These are phyloP conservation scores for Mionectes olivaceus DNA, from an alignment of 2,797 vertebrate species.

Conservation along the genomic window DNA sequence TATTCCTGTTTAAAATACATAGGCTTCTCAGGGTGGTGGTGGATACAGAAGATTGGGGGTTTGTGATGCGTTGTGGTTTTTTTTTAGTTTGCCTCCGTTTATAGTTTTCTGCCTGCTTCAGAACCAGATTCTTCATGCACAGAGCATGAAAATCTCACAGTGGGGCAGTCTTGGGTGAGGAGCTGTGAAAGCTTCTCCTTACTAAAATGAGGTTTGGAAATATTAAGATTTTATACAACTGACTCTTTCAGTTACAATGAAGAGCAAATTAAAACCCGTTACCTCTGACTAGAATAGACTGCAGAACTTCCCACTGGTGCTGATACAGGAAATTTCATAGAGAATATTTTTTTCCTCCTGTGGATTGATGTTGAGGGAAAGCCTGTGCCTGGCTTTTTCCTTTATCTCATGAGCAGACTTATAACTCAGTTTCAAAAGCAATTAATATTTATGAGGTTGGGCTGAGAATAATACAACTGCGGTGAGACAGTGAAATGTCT, in stretches of 20 bases:
- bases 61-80: not conserved
- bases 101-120: not conserved
- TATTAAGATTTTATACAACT: not conserved
- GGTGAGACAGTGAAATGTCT: slow-evolving; percentile 15
- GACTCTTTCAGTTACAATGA: not conserved
- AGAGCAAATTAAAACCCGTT: slow-evolving; percentile 33
- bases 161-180: not conserved
- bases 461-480: slow-evolving; percentile 9
- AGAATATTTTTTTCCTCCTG: slow-evolving; percentile 17
- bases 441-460: slow-evolving; percentile 56
- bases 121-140: not conserved
- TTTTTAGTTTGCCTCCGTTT: not conserved
- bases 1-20: not conserved
- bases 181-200: not conserved
- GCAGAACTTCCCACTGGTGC: slow-evolving; percentile 17
- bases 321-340: slow-evolving; percentile 7
- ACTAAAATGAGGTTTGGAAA: not conserved
- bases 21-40: not conserved
- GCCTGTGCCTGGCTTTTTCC: not conserved
- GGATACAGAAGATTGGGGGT: not conserved
- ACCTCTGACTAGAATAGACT: not conserved
- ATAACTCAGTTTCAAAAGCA: slow-evolving; percentile 4
- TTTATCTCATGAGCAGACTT: slow-evolving; percentile 3
- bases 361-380: not conserved
- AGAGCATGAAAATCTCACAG: not conserved